Evolutionary conservation across 2,888 invertebrate species (phyloP), one percentile per base, ranked within the genome.

Genomic region (Crematogaster levior): DNA sequence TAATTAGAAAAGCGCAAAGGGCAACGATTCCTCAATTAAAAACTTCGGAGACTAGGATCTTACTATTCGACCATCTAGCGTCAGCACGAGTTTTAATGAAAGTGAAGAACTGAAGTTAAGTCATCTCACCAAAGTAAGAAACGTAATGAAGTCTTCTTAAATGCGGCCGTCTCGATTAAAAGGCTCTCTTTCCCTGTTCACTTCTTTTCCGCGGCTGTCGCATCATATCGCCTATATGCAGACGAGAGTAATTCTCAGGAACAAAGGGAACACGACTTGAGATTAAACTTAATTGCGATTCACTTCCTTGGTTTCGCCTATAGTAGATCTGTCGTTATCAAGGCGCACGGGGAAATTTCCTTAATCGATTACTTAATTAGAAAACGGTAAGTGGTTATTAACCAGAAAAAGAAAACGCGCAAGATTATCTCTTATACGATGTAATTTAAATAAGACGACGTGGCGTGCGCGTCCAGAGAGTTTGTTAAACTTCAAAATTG

Each of bases 401-500:
- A 79, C 70, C 56, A 30, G 12, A 43, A 56, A 70, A 79, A 46
- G 53, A 70, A 70, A 79, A 70, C 30, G 70, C 40, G 24, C 70
- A 34, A 56, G 70, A 70, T 79, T 79, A 79, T 70, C 77, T 79
- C 77, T 70, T 43, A 66, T 70, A 70, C 77, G 56, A 79, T 79
- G 77, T 70, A 79, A 79, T 79, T 79, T 79, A 70, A 79, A 79
- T 79, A 79, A 79, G 77, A 79, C 77, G 77, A 79, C 56, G 77
- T 79, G 77, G 77, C 77, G 77, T 79, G 77, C 77, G 77, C 77
- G 77, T 79, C 81, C 60, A 65, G 63, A 56, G 75, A 88, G 89
- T 86, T 88, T 86, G 82, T 83, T 88, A 83, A 88, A 88, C 89
- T 85, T 88, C 89, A 81, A 86, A 88, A 88, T 88, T 88, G 85